Conservation (phyloP, 53 echinoderm and acorn worm species). For the Echinometra lucunter region DNA sequence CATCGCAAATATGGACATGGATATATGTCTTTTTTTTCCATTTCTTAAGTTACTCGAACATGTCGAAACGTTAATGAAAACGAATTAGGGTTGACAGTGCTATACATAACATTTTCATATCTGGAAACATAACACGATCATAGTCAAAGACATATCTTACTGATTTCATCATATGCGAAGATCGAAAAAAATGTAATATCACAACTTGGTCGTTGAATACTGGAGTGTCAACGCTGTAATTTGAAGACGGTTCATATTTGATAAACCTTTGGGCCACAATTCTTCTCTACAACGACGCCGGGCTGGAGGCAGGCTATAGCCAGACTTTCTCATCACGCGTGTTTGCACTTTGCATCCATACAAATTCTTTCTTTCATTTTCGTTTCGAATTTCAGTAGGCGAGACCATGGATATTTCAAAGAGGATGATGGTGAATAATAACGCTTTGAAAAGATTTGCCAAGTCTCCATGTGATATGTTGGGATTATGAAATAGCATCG, state of each 20-base stretch:
- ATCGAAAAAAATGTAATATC: background rate
- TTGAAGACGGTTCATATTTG: background rate
- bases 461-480: background rate
- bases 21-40: no score
- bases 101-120: no score
- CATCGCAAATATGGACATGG: no score
- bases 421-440: background rate
- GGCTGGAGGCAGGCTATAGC: background rate
- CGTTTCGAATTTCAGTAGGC: background rate
- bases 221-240: background rate
- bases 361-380: background rate
- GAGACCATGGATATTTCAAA: background rate
- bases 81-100: no score
- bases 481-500: background rate
- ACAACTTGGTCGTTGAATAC: background rate
- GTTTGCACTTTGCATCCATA: background rate
- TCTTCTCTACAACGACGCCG: background rate
- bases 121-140: background rate
- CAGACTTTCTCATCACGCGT: background rate
- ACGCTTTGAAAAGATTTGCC: background rate
- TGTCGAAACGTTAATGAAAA: no score
- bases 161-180: background rate
- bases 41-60: no score
- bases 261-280: background rate
- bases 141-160: background rate